Evolutionary conservation across 2,113 vertebrate genomes (phyloP).

Genomic region (Ramphastos sulfuratus): DNA sequence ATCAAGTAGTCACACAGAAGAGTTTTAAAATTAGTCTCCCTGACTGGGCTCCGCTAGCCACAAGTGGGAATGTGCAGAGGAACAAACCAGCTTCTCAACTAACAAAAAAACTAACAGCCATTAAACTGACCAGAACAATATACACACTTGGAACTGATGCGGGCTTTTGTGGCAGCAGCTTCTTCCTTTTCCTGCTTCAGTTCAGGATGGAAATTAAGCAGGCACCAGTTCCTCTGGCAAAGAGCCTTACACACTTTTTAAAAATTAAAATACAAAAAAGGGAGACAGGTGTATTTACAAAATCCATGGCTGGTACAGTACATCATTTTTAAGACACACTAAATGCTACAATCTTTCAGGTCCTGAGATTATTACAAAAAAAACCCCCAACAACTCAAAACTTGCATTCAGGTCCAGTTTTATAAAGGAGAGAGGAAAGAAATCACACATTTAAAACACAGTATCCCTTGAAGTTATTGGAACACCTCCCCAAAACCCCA

Average conservation of each 20-base stretch:
- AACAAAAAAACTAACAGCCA: background rate
- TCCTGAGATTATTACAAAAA: slow-evolving; percentile 84
- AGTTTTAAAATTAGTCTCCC: slow-evolving; percentile 32
- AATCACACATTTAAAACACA: slow-evolving; percentile 70
- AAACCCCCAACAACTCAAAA: slow-evolving; percentile 71
- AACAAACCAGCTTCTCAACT: background rate
- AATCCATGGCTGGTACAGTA: slow-evolving; percentile 87
- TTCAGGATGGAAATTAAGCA: slow-evolving; percentile 71
- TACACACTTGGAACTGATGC: slow-evolving; percentile 37
- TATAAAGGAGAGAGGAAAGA: slow-evolving; percentile 68
- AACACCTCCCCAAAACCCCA: slow-evolving; percentile 58
- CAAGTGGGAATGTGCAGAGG: background rate
- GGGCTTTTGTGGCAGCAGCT: slow-evolving; percentile 71
- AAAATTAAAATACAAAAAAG: slow-evolving; percentile 81
- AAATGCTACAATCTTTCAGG: slow-evolving; percentile 87
- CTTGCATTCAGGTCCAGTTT: slow-evolving; percentile 80
- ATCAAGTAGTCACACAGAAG: slow-evolving; percentile 10
- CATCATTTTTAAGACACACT: slow-evolving; percentile 87
- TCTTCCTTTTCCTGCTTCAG: slow-evolving; percentile 71
- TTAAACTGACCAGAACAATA: slow-evolving; percentile 30
- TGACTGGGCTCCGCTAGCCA: background rate
- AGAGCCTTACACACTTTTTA: slow-evolving; percentile 73
- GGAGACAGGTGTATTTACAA: slow-evolving; percentile 83
- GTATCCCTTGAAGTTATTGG: slow-evolving; percentile 69
- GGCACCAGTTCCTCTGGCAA: slow-evolving; percentile 73